Evolutionary conservation across 2,797 vertebrate species (phyloP).

Genomic region (Acipenser transmontanus): DNA sequence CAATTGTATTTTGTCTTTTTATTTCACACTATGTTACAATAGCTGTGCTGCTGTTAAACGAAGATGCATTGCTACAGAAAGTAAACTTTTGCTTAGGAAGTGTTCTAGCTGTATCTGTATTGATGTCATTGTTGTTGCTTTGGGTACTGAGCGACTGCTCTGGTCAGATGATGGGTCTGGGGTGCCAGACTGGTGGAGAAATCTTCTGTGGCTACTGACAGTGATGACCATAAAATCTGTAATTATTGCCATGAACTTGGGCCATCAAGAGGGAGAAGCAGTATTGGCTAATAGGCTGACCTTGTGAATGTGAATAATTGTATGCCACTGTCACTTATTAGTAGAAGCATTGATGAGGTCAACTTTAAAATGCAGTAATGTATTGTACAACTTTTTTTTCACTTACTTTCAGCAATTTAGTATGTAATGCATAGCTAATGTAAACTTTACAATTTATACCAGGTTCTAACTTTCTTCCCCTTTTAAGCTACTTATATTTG

Average conservation of each 20-base stretch:
- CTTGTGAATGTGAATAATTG: neutral
- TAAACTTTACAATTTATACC: too few relatives aligned
- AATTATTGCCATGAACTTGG: conserved; percentile 58
- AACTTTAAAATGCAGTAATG: conserved; percentile 23
- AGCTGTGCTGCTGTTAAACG: neutral
- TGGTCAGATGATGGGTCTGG: conserved; percentile 30
- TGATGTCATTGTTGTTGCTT: conserved; percentile 54
- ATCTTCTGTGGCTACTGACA: conserved; percentile 55
- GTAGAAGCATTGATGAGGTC: conserved; percentile 32
- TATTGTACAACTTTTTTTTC: conserved; percentile 33
- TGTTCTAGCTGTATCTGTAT: conserved; percentile 40
- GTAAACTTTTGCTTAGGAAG: neutral
- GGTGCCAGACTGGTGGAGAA: conserved; percentile 47
- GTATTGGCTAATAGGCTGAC: conserved; percentile 25
- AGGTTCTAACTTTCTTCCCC: too few relatives aligned
- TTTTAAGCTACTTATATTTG: too few relatives aligned
- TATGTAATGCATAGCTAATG: too few relatives aligned
- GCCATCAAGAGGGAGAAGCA: conserved; percentile 56
- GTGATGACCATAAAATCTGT: conserved; percentile 62
- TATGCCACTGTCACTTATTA: conserved; percentile 34
- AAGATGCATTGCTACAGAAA: neutral
- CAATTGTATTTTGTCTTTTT: too few relatives aligned
- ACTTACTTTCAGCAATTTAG: too few relatives aligned
- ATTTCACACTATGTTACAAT: neutral
- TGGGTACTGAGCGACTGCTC: conserved; percentile 61